Evolutionary conservation across 2,113 vertebrate genomes (phyloP), one percentile per base, ranked within the genome.

Genomic region (Pedionomus torquatus): DNA sequence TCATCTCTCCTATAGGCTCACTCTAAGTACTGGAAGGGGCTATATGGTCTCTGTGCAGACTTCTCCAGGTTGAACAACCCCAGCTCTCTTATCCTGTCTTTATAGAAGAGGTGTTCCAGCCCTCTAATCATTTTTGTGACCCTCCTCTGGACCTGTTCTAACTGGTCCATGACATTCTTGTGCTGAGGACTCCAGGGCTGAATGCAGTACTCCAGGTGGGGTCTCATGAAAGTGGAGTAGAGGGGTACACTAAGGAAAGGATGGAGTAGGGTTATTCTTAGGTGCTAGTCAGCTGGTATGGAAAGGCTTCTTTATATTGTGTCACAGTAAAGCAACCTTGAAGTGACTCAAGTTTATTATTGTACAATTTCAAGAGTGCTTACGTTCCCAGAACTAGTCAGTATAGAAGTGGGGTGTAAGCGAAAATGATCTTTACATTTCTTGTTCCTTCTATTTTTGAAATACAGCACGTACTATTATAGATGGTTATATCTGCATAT

Each of bases 401-500:
- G 5, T 19, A 13, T 31, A 33, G 52, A 89, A 69, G 5, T 5
- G 13, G 10, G 1, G 7, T 48, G 12, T 25, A 75, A 75, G n/a
- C 1, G 2, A 31, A 71, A 37, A 80, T 35, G 14, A 87, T 14
- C 30, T 89, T 70, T 52, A 57, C 33, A 35, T 41, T 82, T 43
- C 82, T 82, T 41, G 31, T 79, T 74, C 87, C n/a, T 89, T 74
- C 60, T 57, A 3, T 26, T 90, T 90, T 51, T 85, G 46, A 94
- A 93, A 82, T 82, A 20, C 8, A 90, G 41, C 65, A 88, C 1
- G 0, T 76, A 44, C 46, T 64, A 54, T 39, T 91, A 91, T 16
- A 81, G 48, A 61, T 61, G 93, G 72, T 68, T 91, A 87, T 64
- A 93, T 89, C 61, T 93, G 54, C 78, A 80, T 89, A 95, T 95